Evolutionary conservation across 2,113 vertebrate species (phyloP).

Genomic region (Salvelinus alpinus): DNA sequence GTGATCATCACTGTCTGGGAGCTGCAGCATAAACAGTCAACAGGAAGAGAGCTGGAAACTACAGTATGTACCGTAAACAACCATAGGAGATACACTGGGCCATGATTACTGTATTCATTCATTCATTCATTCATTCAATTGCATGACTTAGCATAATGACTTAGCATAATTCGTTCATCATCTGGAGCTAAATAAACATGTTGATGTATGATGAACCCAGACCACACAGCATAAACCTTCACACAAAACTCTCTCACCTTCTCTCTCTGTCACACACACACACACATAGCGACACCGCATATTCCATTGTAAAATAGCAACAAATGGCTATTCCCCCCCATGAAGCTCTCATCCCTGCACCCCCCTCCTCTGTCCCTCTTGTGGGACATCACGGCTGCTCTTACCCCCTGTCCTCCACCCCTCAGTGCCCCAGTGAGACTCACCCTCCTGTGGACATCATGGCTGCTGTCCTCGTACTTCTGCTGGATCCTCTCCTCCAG

Average conservation of each 20-base stretch:
- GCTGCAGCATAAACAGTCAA: not conserved
- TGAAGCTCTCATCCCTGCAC: too few relatives aligned
- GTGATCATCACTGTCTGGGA: not conserved
- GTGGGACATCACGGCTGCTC: conserved; percentile 31
- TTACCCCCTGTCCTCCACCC: not conserved
- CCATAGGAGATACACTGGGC: too few relatives aligned
- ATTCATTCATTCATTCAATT: too few relatives aligned
- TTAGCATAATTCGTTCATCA: too few relatives aligned
- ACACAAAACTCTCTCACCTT: too few relatives aligned
- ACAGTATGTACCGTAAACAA: too few relatives aligned
- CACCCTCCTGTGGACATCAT: conserved; percentile 87
- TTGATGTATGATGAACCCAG: too few relatives aligned
- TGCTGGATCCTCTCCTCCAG: conserved; percentile 94
- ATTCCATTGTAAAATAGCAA: not conserved
- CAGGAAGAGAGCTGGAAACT: not conserved
- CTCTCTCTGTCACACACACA: not conserved
- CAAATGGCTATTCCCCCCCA: not conserved
- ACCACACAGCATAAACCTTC: too few relatives aligned
- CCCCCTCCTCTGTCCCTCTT: not conserved
- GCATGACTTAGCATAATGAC: too few relatives aligned
- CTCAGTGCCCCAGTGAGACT: conserved; percentile 43
- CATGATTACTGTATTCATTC: too few relatives aligned
- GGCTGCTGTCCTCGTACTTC: conserved; percentile 84
- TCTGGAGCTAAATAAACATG: too few relatives aligned
- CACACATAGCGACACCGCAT: not conserved